These are phyloP conservation scores for Drosophila ogumai DNA, from an alignment of 1,140 invertebrate species.

Conservation along the genomic window DNA sequence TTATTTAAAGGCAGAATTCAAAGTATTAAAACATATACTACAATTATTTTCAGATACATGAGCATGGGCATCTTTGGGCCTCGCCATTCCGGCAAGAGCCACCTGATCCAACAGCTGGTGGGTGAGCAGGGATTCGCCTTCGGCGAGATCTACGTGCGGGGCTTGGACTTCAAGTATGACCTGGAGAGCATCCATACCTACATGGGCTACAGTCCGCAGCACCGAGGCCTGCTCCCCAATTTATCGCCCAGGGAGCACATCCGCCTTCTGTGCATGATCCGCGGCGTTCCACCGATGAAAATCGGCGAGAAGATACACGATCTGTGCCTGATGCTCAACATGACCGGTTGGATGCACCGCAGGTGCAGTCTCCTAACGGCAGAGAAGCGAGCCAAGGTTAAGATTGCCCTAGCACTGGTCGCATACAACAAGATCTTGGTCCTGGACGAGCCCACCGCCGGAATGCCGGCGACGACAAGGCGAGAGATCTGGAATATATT, in stretches of 20 bases:
- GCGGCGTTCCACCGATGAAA: conserved; percentile 58
- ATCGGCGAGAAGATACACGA: conserved; percentile 70
- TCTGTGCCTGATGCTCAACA: conserved; percentile 64
- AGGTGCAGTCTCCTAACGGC: conserved; percentile 46
- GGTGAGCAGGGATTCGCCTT: conserved; percentile 72
- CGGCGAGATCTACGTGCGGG: conserved; percentile 75
- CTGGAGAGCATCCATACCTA: conserved; percentile 55
- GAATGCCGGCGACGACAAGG: conserved; percentile 61
- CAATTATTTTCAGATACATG: conserved; percentile 51
- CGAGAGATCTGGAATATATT: conserved; percentile 77
- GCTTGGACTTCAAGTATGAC: conserved; percentile 71
- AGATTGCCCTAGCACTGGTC: conserved; percentile 65
- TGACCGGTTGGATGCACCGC: conserved; percentile 71
- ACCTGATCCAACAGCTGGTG: conserved; percentile 64
- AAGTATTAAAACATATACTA: not conserved
- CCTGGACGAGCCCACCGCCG: conserved; percentile 71
- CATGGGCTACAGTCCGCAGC: conserved; percentile 71
- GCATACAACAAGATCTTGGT: conserved; percentile 69
- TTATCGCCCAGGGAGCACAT: conserved; percentile 71
- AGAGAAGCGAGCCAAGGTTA: conserved; percentile 67
- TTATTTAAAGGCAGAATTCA: not conserved
- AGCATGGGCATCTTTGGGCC: conserved; percentile 73
- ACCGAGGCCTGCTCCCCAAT: conserved; percentile 41
- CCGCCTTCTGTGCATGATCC: conserved; percentile 70
- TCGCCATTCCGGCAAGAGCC: conserved; percentile 63